A percentile compares a stretch with the other conserved stretches of the same genome.
phyloP scores from a whole-genome alignment of 2,797 vertebrate species.

The Cossypha caffra region DNA sequence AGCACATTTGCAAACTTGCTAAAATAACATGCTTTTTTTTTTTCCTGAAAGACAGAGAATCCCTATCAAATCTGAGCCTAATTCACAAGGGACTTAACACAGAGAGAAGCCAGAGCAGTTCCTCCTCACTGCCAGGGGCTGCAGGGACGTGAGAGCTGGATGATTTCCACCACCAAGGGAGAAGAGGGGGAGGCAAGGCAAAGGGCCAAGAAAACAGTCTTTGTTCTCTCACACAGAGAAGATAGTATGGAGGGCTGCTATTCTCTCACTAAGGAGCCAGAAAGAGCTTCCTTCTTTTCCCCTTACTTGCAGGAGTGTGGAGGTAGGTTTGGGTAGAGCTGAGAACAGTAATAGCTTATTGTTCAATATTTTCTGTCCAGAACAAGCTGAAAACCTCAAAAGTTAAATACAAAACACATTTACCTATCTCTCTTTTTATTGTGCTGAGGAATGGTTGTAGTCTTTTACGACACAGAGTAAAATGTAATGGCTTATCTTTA shows the following conservation, averaged over 20 bases:
- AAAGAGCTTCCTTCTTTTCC: background rate
- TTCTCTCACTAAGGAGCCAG: conserved; percentile 10
- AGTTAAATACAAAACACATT: conserved; percentile 26
- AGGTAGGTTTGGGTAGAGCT: background rate
- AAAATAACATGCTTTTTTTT: background rate
- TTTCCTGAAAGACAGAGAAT: background rate
- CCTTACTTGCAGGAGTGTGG: background rate
- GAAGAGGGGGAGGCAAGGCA: background rate
- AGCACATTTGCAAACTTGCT: background rate
- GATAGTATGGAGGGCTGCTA: background rate
- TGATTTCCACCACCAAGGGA: conserved; percentile 23
- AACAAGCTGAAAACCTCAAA: background rate
- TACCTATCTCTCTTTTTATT: background rate
- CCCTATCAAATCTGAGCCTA: background rate
- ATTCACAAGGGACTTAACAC: background rate
- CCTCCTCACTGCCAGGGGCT: background rate
- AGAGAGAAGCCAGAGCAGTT: background rate
- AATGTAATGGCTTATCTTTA: background rate
- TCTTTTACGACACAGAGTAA: background rate
- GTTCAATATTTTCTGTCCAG: background rate
- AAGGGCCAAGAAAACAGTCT: conserved; percentile 27
- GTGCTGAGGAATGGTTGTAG: background rate
- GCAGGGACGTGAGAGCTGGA: background rate
- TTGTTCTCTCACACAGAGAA: conserved; percentile 18
- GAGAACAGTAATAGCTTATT: background rate